Base-by-base conservation (phyloP, 2,113 vertebrate species). In the Larimichthys crocea region DNA sequence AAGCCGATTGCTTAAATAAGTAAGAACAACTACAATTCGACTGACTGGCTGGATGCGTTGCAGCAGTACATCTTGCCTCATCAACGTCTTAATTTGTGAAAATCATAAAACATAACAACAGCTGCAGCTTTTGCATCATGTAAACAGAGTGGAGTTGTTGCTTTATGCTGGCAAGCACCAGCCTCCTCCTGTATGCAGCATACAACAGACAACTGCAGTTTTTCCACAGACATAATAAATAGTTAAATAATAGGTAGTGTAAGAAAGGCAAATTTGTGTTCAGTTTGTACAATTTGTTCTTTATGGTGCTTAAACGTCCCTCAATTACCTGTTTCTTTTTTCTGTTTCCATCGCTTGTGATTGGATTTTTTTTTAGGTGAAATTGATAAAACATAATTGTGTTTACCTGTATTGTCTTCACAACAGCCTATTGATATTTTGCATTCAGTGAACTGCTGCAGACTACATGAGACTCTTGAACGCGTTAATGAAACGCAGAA, bases 1-100 rank as follows among this genome's bases (percentile, higher is more conserved):
- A 92, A 88, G 78, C 80, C 40, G 52, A 83, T 82, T 86, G 70
- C 77, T 67, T 84, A 84, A 92, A 77, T 88, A 84, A 90, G 78
- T 84, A 70, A 82, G 67, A 89, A 84, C 73, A 86, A 76, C 70
- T 42, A 49, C 50, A 72, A 31, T 55, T 40, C 61, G 22, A 56
- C 75, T 72, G 84, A 67, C 50, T 71, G 79, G 31, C n/a, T 70
- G 3, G 62, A 77, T 75, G 83, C 48, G 55, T n/a, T 80, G 68
- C 69, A 22, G 72, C 11, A 15, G 70, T 74, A 55, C 46, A 69
- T 72, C 81, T 76, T 63, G 72, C 84, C 63, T 48, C 19, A 24
- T 87, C 85, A 67, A 22, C 77, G 59, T 85, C 91, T 85, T 73
- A 75, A 82, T 65, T n/a, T 79, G 69, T 60, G 62, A 66, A 55